phyloP scores from a whole-genome alignment of 2,797 vertebrate genomes.

The Enoplosus armatus region DNA sequence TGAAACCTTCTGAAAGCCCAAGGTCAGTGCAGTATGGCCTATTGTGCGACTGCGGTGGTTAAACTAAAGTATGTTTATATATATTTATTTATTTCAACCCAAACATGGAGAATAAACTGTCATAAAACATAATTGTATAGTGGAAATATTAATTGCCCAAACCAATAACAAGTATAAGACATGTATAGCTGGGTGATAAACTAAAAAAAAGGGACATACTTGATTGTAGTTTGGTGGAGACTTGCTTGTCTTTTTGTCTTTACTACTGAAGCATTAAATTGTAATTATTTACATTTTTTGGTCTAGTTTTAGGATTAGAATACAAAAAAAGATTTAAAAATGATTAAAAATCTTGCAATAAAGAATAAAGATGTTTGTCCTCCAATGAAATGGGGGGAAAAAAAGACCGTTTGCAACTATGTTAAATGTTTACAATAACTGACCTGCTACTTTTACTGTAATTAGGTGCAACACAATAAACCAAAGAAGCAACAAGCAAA shows the following conservation, averaged over 20 bases:
- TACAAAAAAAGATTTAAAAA: too few species aligned
- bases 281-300: not conserved
- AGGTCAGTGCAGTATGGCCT: not conserved
- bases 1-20: not conserved
- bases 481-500: slow-evolving; percentile 5
- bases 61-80: not conserved
- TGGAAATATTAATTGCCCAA: not conserved
- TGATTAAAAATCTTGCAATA: too few species aligned
- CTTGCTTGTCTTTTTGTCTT: not conserved
- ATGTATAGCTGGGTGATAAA: slow-evolving; percentile 2
- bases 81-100: not conserved
- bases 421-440: not conserved
- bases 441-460: not conserved
- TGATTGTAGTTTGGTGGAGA: not conserved
- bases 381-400: not conserved
- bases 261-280: not conserved
- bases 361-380: not conserved
- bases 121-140: not conserved
- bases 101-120: not conserved
- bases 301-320: not conserved
- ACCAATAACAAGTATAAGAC: not conserved
- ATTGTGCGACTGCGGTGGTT: not conserved
- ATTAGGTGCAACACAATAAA: not conserved
- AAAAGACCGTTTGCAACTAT: not conserved
- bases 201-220: not conserved